These are phyloP conservation scores for Cheilosia pagana DNA, from an alignment of 2,888 invertebrate genomes.

Conservation along the genomic window DNA sequence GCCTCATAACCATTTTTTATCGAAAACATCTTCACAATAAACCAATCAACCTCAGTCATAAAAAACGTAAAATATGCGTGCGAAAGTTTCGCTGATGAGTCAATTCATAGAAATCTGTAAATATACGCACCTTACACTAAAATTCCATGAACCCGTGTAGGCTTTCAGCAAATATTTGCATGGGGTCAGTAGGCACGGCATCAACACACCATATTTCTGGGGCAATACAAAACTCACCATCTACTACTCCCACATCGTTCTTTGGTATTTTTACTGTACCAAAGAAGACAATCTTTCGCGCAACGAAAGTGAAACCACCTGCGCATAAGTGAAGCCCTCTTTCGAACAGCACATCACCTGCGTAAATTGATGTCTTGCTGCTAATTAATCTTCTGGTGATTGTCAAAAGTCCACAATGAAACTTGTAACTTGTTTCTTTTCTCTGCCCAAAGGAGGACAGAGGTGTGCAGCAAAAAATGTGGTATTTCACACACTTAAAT, in stretches of 20 bases:
- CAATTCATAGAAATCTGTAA: neutral
- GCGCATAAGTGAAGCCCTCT: constrained; percentile 12
- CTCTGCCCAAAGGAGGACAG: constrained; percentile 11
- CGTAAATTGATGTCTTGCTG: constrained; percentile 59
- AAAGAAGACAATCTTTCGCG: constrained; percentile 22
- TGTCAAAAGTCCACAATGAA: constrained; percentile 35
- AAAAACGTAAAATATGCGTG: neutral
- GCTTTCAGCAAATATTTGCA: constrained; percentile 19
- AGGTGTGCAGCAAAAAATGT: neutral
- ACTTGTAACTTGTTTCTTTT: neutral
- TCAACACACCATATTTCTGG: constrained; percentile 25
- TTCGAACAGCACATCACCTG: constrained; percentile 19
- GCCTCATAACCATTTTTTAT: no score
- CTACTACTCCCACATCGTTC: neutral
- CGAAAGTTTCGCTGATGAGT: constrained; percentile 1
- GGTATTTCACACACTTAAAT: constrained; percentile 11
- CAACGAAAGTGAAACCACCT: constrained; percentile 68
- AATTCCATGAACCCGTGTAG: neutral
- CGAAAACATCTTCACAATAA: no score
- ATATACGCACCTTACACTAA: neutral
- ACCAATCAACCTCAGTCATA: neutral
- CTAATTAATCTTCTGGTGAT: constrained; percentile 62
- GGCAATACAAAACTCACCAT: neutral
- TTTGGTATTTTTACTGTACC: neutral
- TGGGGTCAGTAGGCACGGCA: constrained; percentile 38